Conservation (phyloP, 2,797 vertebrate species). For the Falco peregrinus region DNA sequence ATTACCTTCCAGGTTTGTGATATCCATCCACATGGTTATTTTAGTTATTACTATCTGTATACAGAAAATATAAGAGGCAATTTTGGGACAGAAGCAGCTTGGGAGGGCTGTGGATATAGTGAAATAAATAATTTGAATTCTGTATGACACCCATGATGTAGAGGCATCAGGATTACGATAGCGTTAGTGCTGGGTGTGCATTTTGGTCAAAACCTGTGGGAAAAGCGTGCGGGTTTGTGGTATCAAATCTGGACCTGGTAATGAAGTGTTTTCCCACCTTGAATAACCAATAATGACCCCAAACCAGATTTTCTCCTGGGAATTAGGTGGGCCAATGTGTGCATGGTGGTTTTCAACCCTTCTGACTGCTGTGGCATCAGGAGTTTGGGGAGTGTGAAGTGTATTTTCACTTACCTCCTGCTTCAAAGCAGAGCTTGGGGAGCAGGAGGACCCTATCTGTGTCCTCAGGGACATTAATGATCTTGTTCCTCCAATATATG, state of each 20-base stretch:
- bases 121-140: conserved; percentile 63
- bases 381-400: not conserved
- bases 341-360: not conserved
- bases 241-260: not conserved
- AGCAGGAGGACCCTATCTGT: not conserved
- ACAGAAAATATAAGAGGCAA: conserved; percentile 54
- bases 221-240: fast-evolving
- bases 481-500: fast-evolving
- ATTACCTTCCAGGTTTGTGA: conserved; percentile 70
- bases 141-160: conserved; percentile 21
- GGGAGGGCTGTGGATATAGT: not conserved
- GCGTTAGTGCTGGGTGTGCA: not conserved
- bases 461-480: not conserved
- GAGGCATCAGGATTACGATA: conserved; percentile 17
- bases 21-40: conserved; percentile 68
- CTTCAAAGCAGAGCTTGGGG: not conserved
- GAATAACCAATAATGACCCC: not conserved
- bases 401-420: not conserved
- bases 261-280: not conserved
- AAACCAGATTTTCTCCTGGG: not conserved
- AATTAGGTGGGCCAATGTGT: fast-evolving
- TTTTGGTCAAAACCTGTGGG: not conserved
- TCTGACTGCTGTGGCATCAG: too few relatives aligned
- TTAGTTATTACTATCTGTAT: conserved; percentile 66
- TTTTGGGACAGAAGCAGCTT: conserved; percentile 26